These are phyloP conservation scores for Sus cebifrons DNA, from an alignment of 2,797 vertebrate genomes.

Conservation along the genomic window DNA sequence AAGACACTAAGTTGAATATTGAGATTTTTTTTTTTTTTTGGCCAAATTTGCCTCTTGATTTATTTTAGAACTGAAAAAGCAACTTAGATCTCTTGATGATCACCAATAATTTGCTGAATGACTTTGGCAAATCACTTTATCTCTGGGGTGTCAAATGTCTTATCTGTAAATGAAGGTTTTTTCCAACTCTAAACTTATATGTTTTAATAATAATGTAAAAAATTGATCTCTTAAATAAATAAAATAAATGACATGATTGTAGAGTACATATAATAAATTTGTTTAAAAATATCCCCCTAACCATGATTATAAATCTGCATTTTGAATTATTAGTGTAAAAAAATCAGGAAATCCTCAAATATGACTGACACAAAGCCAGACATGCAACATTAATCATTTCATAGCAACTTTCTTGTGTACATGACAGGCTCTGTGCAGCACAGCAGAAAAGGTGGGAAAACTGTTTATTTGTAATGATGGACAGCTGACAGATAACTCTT, in stretches of 20 bases:
- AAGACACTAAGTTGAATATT: constrained; percentile 17
- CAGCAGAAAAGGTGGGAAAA: neutral
- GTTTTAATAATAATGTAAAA: constrained; percentile 58
- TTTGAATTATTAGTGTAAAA: constrained; percentile 56
- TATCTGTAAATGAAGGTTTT: constrained; percentile 46
- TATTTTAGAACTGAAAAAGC: constrained; percentile 35
- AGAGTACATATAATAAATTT: neutral
- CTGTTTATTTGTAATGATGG: constrained; percentile 47
- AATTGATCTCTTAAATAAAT: constrained; percentile 64
- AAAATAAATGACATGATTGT: constrained; percentile 31
- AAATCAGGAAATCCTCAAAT: constrained; percentile 48
- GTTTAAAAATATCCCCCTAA: neutral
- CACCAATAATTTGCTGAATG: constrained; percentile 39
- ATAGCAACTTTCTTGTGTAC: neutral
- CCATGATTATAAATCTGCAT: constrained; percentile 26
- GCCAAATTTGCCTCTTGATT: neutral
- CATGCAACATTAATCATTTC: neutral
- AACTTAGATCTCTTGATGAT: constrained; percentile 14
- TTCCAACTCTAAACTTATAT: constrained; percentile 51
- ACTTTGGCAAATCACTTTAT: constrained; percentile 46
- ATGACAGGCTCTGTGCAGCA: neutral
- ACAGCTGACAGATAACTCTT: neutral
- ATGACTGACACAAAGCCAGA: neutral
- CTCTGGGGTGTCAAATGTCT: neutral
- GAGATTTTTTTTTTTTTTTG: neutral